These are phyloP conservation scores for Cataglyphis cursor DNA, from an alignment of 2,888 invertebrate species.

Conservation along the genomic window DNA sequence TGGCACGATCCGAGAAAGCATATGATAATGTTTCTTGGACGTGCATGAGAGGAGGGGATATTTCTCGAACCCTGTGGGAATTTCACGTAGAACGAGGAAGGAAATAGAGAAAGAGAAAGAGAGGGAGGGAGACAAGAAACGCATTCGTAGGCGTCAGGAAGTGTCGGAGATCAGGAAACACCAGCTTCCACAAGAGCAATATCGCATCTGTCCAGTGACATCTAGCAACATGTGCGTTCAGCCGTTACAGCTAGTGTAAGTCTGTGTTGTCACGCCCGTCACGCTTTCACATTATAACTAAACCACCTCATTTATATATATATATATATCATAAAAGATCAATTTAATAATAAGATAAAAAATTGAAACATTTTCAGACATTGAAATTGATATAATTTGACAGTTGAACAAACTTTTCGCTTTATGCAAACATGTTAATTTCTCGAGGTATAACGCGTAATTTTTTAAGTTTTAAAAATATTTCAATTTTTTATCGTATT, in stretches of 20 bases:
- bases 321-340: not conserved
- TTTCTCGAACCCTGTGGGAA: constrained; percentile 78
- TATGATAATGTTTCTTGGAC: constrained; percentile 77
- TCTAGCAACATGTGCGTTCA: constrained; percentile 81
- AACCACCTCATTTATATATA: not conserved
- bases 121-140: constrained; percentile 30
- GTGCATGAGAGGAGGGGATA: constrained; percentile 49
- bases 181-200: constrained; percentile 79
- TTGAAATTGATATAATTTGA: not conserved
- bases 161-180: constrained; percentile 78
- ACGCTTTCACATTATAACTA: constrained; percentile 28
- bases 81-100: constrained; percentile 57
- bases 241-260: constrained; percentile 66
- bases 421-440: not conserved
- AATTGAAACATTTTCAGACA: not conserved
- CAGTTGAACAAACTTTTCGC: not conserved
- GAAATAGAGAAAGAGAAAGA: constrained; percentile 60
- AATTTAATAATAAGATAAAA: not conserved
- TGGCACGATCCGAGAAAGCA: constrained; percentile 56
- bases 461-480: no score
- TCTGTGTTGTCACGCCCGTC: constrained; percentile 19
- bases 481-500: not conserved
- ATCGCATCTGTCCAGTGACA: constrained; percentile 84
- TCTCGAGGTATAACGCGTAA: no score
- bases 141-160: constrained; percentile 73